These are phyloP conservation scores for Scalopus aquaticus DNA, from an alignment of 2,113 vertebrate genomes.

Conservation along the genomic window DNA sequence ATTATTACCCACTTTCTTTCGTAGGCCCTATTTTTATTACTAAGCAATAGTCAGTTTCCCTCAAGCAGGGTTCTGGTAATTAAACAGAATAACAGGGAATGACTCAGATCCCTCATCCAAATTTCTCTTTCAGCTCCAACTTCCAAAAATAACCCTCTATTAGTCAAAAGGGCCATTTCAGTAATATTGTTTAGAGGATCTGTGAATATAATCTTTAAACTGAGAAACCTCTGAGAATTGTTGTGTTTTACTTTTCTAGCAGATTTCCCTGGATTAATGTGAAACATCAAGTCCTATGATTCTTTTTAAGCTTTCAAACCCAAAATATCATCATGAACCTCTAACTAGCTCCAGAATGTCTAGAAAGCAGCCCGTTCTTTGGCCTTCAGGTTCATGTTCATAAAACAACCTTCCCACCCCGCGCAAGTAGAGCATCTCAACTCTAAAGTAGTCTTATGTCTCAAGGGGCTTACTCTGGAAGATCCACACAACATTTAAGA, in stretches of 20 bases:
- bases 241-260: neutral
- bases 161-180: constrained; percentile 54
- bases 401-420: too few species aligned
- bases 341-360: constrained; percentile 5
- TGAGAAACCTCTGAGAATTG: neutral
- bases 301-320: constrained; percentile 18
- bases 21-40: constrained; percentile 54
- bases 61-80: constrained; percentile 67
- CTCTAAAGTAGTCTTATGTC: neutral
- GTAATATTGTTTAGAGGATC: constrained; percentile 14
- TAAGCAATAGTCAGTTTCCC: constrained; percentile 63
- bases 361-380: neutral
- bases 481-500: neutral
- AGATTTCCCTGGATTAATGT: constrained; percentile 24
- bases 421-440: neutral
- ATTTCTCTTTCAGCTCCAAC: constrained; percentile 61
- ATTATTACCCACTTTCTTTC: constrained; percentile 65
- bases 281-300: constrained; percentile 23
- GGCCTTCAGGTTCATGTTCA: constrained; percentile 7
- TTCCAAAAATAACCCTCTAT: constrained; percentile 67
- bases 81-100: constrained; percentile 72
- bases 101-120: constrained; percentile 52
- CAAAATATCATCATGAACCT: constrained; percentile 49
- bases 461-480: constrained; percentile 22
- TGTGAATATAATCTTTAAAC: neutral